Evolutionary conservation across 2,797 vertebrate genomes (phyloP), one percentile per base, ranked within the genome.

Genomic region (Anguilla megastoma): DNA sequence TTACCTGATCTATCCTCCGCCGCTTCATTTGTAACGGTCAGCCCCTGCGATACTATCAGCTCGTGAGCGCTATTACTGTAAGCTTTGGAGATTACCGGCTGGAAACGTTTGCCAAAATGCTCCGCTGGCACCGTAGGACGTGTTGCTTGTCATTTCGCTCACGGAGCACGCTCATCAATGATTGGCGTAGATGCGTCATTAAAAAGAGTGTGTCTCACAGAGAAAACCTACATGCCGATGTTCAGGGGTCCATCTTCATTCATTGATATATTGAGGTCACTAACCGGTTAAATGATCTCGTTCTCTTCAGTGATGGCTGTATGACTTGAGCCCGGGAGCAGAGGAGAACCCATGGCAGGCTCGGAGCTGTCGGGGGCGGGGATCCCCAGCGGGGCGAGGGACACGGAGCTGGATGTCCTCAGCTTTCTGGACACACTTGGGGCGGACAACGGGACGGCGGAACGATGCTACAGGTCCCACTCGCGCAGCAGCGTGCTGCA

Each of bases 401-500:
- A 86, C 1, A 21, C 90, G 60, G 94, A 94, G 0, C 92, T 94
- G 87, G 95, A 94, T 0, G 18, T 89, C 79, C 90, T 96, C 86
- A 86, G 92, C 48, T 92, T 95, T 87, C 88, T 95, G 88, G 93
- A 94, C 0, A 7, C 90, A 0, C 9, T 93, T 0, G 91, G 21
- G 86, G 93, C 95, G 8, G 95, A 94, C 33, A 99, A 99, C 95
- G 92, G 92, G 90, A 96, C 97, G 0, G 93, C 87, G 0, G 95
- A 97, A 0, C 95, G 95, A 74, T 99, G 98, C 90, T 99, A 98
- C 92, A 96, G 91, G 0, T 92, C 97, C 1, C 97, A 95, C 80
- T 97, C 97, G 18, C 97, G 58, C 91, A 98, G 96, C 95, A 98
- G 97, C 0, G 98, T 99, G 86, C 97, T 99, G 82, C 97, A 98